phyloP scores from a whole-genome alignment of 2,888 invertebrate species.

The Hypolimnas misippus region DNA sequence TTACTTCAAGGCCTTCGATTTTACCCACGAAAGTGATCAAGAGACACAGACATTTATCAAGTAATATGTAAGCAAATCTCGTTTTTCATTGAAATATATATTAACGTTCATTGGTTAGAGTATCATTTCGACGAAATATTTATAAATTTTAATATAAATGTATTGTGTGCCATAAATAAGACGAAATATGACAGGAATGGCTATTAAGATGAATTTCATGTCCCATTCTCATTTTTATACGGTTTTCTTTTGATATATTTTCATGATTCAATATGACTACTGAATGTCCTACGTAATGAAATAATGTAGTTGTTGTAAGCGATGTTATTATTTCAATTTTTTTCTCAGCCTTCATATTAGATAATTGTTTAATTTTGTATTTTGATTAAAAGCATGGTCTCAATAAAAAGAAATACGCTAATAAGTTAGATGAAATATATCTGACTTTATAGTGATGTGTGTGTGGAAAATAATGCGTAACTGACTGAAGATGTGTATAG shows the following conservation, averaged over 20 bases:
- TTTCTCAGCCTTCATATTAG: not conserved
- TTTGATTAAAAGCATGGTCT: too few relatives aligned
- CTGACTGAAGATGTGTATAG: too few relatives aligned
- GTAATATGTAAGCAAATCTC: not conserved
- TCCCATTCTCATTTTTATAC: conserved; percentile 42
- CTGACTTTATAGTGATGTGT: too few relatives aligned
- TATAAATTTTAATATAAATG: conserved; percentile 40
- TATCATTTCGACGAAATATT: conserved; percentile 16
- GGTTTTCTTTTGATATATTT: conserved; percentile 20
- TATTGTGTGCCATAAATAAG: conserved; percentile 45
- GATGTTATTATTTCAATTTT: not conserved
- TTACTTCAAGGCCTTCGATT: too few relatives aligned
- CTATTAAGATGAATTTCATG: conserved; percentile 37
- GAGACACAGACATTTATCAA: not conserved
- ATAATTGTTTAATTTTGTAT: too few relatives aligned
- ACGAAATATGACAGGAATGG: conserved; percentile 34
- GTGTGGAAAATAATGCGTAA: too few relatives aligned
- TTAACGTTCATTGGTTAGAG: not conserved
- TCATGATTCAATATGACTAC: not conserved
- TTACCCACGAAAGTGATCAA: not conserved
- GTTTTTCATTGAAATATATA: not conserved
- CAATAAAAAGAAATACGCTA: too few relatives aligned
- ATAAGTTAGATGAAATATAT: too few relatives aligned
- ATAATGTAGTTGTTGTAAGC: not conserved
- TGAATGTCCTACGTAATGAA: not conserved